Percentiles rank a stretch among this genome's conserved stretches.
phyloP scores from a whole-genome alignment of 2,888 invertebrate species.

The Protodeltote pygarga region DNA sequence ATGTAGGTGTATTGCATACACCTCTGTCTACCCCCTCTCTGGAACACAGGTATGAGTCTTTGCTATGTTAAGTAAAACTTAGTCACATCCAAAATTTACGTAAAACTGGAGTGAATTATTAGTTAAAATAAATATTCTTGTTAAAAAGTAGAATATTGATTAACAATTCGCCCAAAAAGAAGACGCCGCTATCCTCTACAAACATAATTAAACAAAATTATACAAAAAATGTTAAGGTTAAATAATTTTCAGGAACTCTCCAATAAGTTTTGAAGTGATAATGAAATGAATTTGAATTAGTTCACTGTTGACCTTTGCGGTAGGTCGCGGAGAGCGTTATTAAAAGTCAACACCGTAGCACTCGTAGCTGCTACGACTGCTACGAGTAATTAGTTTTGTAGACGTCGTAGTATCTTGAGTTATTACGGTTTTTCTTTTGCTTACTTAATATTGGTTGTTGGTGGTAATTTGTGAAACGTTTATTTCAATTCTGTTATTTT shows the following conservation, averaged over 20 bases:
- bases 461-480: no score
- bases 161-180: no score
- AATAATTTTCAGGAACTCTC: slow-evolving; percentile 6
- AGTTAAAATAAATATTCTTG: no score
- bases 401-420: slow-evolving; percentile 26
- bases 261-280: slow-evolving; percentile 22
- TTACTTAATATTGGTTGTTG: slow-evolving; percentile 9
- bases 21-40: no score
- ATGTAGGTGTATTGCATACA: no score
- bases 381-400: slow-evolving; percentile 39
- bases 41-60: no score
- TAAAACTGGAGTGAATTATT: no score
- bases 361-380: slow-evolving; percentile 39
- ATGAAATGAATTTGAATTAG: slow-evolving; percentile 25
- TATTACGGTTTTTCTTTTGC: slow-evolving; percentile 16
- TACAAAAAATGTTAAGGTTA: slow-evolving; percentile 1
- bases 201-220: slow-evolving; percentile 4
- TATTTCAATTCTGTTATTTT: no score
- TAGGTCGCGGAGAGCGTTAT: slow-evolving; percentile 37
- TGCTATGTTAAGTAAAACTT: no score
- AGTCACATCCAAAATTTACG: no score
- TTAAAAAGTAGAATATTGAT: no score
- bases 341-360: slow-evolving; percentile 44
- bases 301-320: slow-evolving; percentile 29
- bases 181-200: no score